Base-by-base conservation (phyloP, 2,888 invertebrate genomes). In the Saturnia pavonia region DNA sequence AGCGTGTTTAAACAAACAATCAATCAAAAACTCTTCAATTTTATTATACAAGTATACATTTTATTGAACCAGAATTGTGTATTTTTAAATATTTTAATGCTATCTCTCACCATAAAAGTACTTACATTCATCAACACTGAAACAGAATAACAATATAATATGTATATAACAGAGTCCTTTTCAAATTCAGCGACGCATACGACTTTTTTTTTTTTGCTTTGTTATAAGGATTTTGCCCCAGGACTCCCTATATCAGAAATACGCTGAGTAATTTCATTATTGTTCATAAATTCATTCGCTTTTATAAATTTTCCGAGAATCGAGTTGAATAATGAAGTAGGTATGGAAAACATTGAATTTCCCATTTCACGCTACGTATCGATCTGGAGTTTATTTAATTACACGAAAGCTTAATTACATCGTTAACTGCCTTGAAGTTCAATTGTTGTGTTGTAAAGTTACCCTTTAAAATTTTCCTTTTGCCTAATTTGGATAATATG, bases 211-310 rank as follows among this genome's bases (percentile, higher is more conserved):
- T 74, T 75, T 72, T 57, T 69, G 69, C 78, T 75, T 81, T 80
- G 78, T 80, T 75, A 68, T 69, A 60, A 73, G 73, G 79, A 80
- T 77, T 82, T 82, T 76, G 76, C 71, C 68, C 70, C 71, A 71
- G 74, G 71, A 72, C 67, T 69, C 63, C 75, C 76, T 82, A 82
- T 82, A 82, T 81, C 77, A 77, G 67, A 72, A 73, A 78, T 80
- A 79, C 79, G 81, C 78, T 70, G 75, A 77, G 83, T 86, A 85
- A 88, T 83, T 83, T 69, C 60, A 67, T 70, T 67, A 69, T 69
- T 60, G 48, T 72, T 45, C 65, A 40, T 40, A 65, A 34, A 65
- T 65, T 65, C 40, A 67, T 51, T 16, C 40, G 42, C 57, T 67
- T 74, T 78, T 78, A 79, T 77, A 75, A 75, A 73, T 22, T 51